Base-by-base conservation (phyloP, 1,140 invertebrate species). In the Pantala flavescens region DNA sequence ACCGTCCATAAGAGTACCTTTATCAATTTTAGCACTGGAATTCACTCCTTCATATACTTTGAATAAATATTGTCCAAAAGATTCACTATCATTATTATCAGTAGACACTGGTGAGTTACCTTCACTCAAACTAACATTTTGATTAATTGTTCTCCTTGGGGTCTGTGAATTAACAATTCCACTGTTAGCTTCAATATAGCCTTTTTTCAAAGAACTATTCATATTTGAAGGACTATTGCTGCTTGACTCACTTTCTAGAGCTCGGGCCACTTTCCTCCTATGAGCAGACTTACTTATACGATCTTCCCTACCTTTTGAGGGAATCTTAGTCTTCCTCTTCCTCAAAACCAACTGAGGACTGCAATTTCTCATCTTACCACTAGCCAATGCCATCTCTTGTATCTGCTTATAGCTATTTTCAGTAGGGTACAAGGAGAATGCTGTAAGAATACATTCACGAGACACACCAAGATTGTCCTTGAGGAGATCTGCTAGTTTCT, bases 391-490 rank as follows among this genome's bases (percentile, higher is more conserved):
- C 72, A 87, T 81, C 24, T 85, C 82, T 76, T 84, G 84, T 21
- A 63, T 7, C 12, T 63, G 49, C 12, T 63, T 16, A 14, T 63
- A 63, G n/a, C 16, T 63, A 16, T 14, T 63, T 19, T 63, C 49
- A 1, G 87, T 88, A 24, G 89, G 89, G 79, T 88, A 82, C 36
- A 89, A 80, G 71, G 88, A 89, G 77, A 89, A 90, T 36, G 88
- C 87, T 2, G 88, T 89, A n/a, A 90, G 80, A 0, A 89, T 82
- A 79, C 87, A 89, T 80, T 90, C 89, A 16, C 87, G 81, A 12
- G 85, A 84, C 0, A 89, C 85, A 42, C 84, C 84, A 7, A 86
- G 80, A 78, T 87, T 84, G 71, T 84, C 84, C 24, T 82, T 77
- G 23, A 88, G 82, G 28, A 88, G 82, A 75, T 87, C 85, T 2